Percentiles rank a stretch among this genome's conserved stretches.
Conservation (phyloP, 1,140 invertebrate species). For the Carposina sasakii region DNA sequence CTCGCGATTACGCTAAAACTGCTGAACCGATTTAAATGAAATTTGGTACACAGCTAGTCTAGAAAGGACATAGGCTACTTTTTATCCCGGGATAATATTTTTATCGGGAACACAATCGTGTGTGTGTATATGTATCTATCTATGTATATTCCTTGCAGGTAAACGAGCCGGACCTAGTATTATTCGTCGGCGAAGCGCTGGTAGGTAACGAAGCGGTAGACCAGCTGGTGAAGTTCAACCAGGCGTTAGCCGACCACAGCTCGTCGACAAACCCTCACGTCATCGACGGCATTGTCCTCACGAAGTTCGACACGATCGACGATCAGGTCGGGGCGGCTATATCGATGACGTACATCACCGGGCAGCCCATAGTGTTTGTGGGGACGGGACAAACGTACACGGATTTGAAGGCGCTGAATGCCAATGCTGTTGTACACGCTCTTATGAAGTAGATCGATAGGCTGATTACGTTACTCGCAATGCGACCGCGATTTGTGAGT, state of each 20-base stretch:
- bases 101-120: too few species aligned
- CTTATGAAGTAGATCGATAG: conserved; percentile 97
- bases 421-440: conserved; percentile 96
- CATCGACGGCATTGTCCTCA: conserved; percentile 98
- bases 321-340: conserved; percentile 99
- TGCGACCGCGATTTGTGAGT: too few species aligned
- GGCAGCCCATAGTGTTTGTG: conserved; percentile 99
- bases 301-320: conserved; percentile 99
- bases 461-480: too few species aligned
- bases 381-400: conserved; percentile 99
- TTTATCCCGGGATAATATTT: too few species aligned
- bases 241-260: conserved; percentile 93
- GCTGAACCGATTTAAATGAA: too few species aligned
- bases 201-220: conserved; percentile 99
- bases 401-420: conserved; percentile 97
- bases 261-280: conserved; percentile 88
- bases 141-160: too few species aligned
- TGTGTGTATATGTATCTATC: too few species aligned
- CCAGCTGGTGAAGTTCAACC: conserved; percentile 99
- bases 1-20: too few species aligned
- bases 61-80: too few species aligned
- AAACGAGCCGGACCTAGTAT: conserved; percentile 97
- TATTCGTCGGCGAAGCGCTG: conserved; percentile 99
- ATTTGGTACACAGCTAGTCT: too few species aligned
- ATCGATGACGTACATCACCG: conserved; percentile 99